phyloP scores from a whole-genome alignment of 2,888 invertebrate genomes.

The Synanthedon myopaeformis region DNA sequence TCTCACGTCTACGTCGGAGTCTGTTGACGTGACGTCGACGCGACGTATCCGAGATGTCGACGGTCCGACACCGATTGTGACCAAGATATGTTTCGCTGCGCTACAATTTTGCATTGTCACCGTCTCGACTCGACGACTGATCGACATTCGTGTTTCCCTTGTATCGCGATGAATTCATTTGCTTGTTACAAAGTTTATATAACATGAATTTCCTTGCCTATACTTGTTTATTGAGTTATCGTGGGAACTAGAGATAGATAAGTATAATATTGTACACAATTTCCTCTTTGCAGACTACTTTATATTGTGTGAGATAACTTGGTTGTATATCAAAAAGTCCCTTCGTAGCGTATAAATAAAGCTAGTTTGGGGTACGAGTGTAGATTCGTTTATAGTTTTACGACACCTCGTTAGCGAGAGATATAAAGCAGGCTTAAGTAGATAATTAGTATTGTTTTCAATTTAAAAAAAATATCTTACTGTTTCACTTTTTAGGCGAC shows the following conservation, averaged over 20 bases:
- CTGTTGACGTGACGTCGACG: conserved; percentile 17
- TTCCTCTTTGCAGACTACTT: conserved; percentile 16
- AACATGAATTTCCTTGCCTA: conserved; percentile 1
- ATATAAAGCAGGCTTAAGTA: conserved; percentile 56
- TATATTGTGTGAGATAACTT: conserved; percentile 40
- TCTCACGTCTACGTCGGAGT: conserved; percentile 18
- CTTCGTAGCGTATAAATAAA: conserved; percentile 37
- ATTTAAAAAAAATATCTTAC: conserved; percentile 1
- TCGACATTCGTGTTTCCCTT: conserved; percentile 33
- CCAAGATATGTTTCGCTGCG: conserved; percentile 38
- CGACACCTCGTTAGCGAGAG: conserved; percentile 50
- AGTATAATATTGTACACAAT: conserved; percentile 10
- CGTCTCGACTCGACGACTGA: conserved; percentile 26
- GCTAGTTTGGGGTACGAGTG: conserved; percentile 36
- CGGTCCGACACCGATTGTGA: conserved; percentile 46
- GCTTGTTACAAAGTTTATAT: neutral
- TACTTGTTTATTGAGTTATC: conserved; percentile 4
- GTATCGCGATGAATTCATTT: neutral
- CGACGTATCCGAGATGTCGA: conserved; percentile 18
- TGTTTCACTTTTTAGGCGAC: conserved; percentile 7
- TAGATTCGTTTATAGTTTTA: conserved; percentile 58
- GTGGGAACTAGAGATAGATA: conserved; percentile 6
- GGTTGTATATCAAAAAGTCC: conserved; percentile 36
- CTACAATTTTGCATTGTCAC: conserved; percentile 39
- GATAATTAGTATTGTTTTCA: conserved; percentile 62